Evolutionary conservation across 1,140 invertebrate species (phyloP).

Genomic region (Drosophila sp.): DNA sequence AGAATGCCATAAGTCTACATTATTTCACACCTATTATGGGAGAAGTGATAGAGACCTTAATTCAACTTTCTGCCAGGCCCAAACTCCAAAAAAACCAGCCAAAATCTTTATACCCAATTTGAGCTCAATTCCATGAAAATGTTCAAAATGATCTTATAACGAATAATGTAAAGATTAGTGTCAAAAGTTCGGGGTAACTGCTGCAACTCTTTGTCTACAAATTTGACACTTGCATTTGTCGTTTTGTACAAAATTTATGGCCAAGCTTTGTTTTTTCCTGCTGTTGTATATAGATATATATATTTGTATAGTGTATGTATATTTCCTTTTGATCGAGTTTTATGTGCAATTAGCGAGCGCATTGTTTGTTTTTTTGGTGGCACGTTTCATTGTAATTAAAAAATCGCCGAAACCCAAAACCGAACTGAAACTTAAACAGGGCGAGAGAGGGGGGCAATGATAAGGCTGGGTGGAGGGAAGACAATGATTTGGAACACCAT

Average conservation of each 20-base stretch:
- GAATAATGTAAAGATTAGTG: conserved; percentile 3
- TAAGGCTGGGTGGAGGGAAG: neutral
- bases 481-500: conserved; percentile 16
- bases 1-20: no score
- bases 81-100: neutral
- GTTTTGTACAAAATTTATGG: conserved; percentile 15
- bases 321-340: conserved; percentile 30
- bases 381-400: conserved; percentile 62
- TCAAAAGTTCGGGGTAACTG: conserved; percentile 42
- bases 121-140: neutral
- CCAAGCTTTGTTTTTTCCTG: conserved; percentile 36
- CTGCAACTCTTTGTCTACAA: conserved; percentile 28
- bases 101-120: neutral
- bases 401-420: conserved; percentile 24
- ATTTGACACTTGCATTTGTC: conserved; percentile 58
- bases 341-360: conserved; percentile 53
- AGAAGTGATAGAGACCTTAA: no score
- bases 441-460: neutral
- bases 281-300: conserved; percentile 13
- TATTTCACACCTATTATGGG: no score
- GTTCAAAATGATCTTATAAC: conserved; percentile 4
- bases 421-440: neutral
- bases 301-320: conserved; percentile 21
- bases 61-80: neutral
- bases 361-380: conserved; percentile 51